Percentiles rank a stretch among this genome's conserved stretches.
These are phyloP conservation scores for Leuciscus idus DNA, from an alignment of 2,113 vertebrate species.

Conservation along the genomic window DNA sequence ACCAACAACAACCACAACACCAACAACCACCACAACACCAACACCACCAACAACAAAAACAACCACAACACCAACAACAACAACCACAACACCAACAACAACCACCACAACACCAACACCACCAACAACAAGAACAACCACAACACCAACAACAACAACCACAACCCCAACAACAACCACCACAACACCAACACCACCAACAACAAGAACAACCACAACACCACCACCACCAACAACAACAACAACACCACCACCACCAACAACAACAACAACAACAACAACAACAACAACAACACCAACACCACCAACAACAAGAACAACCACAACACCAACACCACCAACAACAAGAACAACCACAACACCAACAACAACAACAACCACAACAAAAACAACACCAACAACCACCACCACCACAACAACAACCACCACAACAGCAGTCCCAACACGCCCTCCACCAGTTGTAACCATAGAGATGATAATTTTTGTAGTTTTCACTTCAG, in stretches of 20 bases:
- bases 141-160: background rate
- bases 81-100: background rate
- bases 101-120: background rate
- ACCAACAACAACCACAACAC: no score
- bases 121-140: background rate
- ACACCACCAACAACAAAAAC: rapidly evolving
- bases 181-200: background rate
- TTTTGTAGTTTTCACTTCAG: background rate
- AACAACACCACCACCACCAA: background rate
- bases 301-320: rapidly evolving
- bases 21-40: no score
- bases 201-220: background rate
- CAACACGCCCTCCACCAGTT: constrained; percentile 10
- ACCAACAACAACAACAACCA: background rate
- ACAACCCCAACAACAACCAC: background rate
- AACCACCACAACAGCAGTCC: background rate
- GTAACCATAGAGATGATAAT: constrained; percentile 10
- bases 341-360: background rate
- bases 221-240: no score
- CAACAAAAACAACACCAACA: rapidly evolving
- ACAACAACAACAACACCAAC: background rate
- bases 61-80: background rate
- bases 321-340: background rate
- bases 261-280: background rate
- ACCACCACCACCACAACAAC: background rate